phyloP scores from a whole-genome alignment of 2,888 invertebrate species.

The Tachina lurida region DNA sequence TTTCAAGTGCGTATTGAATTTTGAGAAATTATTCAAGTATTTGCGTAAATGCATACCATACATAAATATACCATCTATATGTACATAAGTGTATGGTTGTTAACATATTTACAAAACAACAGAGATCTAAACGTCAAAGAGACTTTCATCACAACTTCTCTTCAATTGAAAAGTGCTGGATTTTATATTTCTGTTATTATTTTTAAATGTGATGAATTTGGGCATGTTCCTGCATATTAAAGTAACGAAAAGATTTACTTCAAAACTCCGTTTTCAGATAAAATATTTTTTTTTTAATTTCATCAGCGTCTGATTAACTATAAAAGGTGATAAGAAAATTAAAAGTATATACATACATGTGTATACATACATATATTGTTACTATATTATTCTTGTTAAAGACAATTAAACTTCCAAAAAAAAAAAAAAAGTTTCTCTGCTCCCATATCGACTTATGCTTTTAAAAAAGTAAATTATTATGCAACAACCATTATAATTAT shows the following conservation, averaged over 20 bases:
- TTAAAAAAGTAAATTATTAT: no score
- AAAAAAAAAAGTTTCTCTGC: not conserved
- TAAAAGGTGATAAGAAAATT: no score
- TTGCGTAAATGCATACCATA: not conserved
- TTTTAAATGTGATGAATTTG: not conserved
- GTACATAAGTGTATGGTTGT: not conserved
- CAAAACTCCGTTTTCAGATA: not conserved
- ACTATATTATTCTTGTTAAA: no score
- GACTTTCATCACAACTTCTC: no score
- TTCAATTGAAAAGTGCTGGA: not conserved
- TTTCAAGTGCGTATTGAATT: slow-evolving; percentile 18
- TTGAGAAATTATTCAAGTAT: not conserved
- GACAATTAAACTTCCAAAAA: no score
- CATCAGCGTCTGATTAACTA: no score
- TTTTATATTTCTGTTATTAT: not conserved
- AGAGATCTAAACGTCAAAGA: no score
- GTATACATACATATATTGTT: no score
- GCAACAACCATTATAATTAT: not conserved
- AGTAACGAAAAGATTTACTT: not conserved
- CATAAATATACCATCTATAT: not conserved
- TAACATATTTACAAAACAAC: no score
- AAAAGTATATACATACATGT: no score
- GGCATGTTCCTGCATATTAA: not conserved
- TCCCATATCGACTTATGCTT: not conserved
- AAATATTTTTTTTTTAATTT: no score